Evolutionary conservation across 1,140 invertebrate genomes (phyloP), one percentile per base, ranked within the genome.

Genomic region (Drosophila nigromelanica): DNA sequence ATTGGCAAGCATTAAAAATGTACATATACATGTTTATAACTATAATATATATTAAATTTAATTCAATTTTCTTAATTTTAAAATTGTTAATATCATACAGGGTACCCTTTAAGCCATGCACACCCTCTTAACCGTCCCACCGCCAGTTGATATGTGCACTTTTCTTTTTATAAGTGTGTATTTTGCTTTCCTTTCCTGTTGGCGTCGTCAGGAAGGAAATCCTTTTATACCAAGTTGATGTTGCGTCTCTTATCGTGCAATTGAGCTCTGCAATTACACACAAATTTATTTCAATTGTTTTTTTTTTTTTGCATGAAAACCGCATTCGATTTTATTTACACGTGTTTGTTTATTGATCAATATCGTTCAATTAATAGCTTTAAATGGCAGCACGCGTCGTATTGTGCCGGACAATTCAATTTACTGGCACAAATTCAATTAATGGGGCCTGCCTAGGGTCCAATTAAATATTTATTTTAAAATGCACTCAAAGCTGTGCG

Each of bases 341-440:
- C 39, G 11, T 35, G 2, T 14, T 40, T 14, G n/a, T 14, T 40
- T 40, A 14, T n/a, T n/a, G 12, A n/a, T 10, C 6, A n/a, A 35
- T 27, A 6, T 12, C 48, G 37, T 48, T 18, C n/a, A 61, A 37
- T 39, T 24, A 48, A 61, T 27, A 11, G 15, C 4, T 35, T 11
- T 12, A 40, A 40, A 40, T 1, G 30, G 33, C 8, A 35, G 7
- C 33, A 8, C 2, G 33, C 33, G 8, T 35, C 33, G 5, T 8
- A 6, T 15, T 35, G 33, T 30, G 6, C 45, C 33, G 39, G 21
- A 43, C 40, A 42, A 35, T 24, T 24, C 15, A 56, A 47, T 55
- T 56, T 30, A 30, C 18, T 39, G 10, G 45, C n/a, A 37, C 40
- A 56, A 35, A 54, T 15, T 64, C 40, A 64, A 64, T 56, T 64